Conservation (phyloP, 2,888 invertebrate species). For the Cerceris rybyensis region DNA sequence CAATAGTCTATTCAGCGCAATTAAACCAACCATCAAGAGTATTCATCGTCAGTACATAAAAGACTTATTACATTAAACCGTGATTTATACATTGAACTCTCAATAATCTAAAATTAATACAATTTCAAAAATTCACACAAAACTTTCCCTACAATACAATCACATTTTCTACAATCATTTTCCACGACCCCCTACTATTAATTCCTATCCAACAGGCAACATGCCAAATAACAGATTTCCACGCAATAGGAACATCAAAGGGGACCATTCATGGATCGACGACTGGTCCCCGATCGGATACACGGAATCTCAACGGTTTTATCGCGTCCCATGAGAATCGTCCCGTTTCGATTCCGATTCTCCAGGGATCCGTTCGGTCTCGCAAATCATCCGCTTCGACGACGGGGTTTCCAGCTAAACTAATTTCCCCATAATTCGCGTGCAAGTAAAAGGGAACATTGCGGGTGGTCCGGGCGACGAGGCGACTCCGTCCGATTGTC, state of each 20-base stretch:
- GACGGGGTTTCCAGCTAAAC: slow-evolving; percentile 9
- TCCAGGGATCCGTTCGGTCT: not conserved
- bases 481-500: slow-evolving; percentile 33
- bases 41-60: too few species aligned
- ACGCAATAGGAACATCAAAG: not conserved
- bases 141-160: too few species aligned
- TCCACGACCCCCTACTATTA: too few species aligned
- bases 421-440: slow-evolving; percentile 31
- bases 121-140: too few species aligned
- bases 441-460: slow-evolving; percentile 1
- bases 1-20: too few species aligned
- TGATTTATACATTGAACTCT: too few species aligned
- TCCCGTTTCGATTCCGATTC: not conserved
- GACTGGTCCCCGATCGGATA: not conserved
- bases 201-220: too few species aligned
- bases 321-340: not conserved
- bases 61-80: too few species aligned
- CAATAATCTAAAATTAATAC: too few species aligned
- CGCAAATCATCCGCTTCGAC: not conserved
- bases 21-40: too few species aligned
- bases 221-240: not conserved
- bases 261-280: not conserved
- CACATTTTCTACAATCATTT: too few species aligned
- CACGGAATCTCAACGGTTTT: not conserved
- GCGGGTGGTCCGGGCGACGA: slow-evolving; percentile 7